Base-by-base conservation (phyloP, 1,140 invertebrate species). In the Trinorchestia longiramus region DNA sequence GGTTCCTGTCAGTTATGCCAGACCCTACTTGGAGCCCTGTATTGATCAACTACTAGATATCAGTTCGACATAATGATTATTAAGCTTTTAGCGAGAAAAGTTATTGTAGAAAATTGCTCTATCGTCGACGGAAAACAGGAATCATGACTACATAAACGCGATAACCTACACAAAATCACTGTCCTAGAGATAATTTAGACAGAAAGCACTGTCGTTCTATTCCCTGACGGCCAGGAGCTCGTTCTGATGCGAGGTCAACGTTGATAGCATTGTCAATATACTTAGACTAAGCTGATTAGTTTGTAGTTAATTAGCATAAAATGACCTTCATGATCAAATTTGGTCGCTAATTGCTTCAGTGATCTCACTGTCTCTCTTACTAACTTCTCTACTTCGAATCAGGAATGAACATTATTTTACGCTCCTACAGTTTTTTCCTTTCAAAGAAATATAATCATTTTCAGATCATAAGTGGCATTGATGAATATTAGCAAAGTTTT, bases 241-340 rank as follows among this genome's bases (percentile, higher is more conserved):
- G 88, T 42, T 91, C 88, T 91, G 88, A 42, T 42, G 88, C 41
- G 41, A 94, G 92, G 92, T 44, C 88, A 94, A 44, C 43, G 43
- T 47, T 36, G 44, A 94, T 94, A 94, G 43, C 92, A 45, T 47
- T 94, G 92, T 47, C 92, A 94, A 94, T 94, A 91, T 91, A 91
- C 88, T 91, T 91, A 91, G 88, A 42, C 88, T 91, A 94, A 94
- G 92, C 92, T 94, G 44, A 94, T 94, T 94, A 94, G 17, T n/a
- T 42, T 43, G 92, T 43, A 94, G 43, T 43, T 45, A 94, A 94
- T 94, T 94, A 45, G 92, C 92, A 94, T 94, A 94, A 94, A 94
- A 94, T 94, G 43, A 94, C 43, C 92, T 94, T 40, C 92, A 28
- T 47, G 43, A 94, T 94, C 40, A 94, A 94, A 94, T 94, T 94